Base-by-base conservation (phyloP, 2,888 invertebrate genomes). In the Stramonita haemastoma region DNA sequence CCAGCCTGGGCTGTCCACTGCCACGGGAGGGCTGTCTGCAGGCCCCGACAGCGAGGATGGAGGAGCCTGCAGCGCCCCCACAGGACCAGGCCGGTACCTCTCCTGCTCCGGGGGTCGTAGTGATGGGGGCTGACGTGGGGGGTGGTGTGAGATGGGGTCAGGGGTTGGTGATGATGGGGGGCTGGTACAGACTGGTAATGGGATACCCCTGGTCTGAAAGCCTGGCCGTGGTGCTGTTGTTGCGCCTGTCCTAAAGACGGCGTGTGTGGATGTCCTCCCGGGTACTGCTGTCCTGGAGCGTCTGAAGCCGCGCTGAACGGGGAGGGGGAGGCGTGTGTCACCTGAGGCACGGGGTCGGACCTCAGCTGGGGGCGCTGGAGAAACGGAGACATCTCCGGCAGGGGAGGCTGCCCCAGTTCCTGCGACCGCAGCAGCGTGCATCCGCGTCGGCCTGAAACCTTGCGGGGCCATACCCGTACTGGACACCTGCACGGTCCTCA, bases 81-180 rank as follows among this genome's bases (percentile, higher is more conserved):
- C 13, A 8, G 66, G 34, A 36, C n/a, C n/a, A n/a, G 22, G 70
- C 19, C 70, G 29, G 60, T 60, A 66, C 36, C 29, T 36, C 70
- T 66, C 70, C 36, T 70, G 57, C 81, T 81, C 81, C 19, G 46
- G 13, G 17, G 70, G 17, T 57, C 29, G 32, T 46, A 60, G 60
- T 86, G 86, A 34, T 17, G 86, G n/a, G 29, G 13, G 57, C 84
- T 29, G n/a, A n/a, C n/a, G n/a, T n/a, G 84, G 84, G 29, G 56
- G 26, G 46, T 8, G 46, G 46, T 46, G n/a, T n/a, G n/a, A n/a
- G 46, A 46, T 46, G 46, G 46, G 46, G 46, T 46, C 46, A 46
- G 46, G 46, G 46, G 46, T n/a, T n/a, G 46, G 2, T 46, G 46
- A 46, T 46, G 46, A 46, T 46, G 46, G 46, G 46, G 46, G 46